phyloP scores from a whole-genome alignment of 2,888 invertebrate species.

The Pediacus dermestoides region DNA sequence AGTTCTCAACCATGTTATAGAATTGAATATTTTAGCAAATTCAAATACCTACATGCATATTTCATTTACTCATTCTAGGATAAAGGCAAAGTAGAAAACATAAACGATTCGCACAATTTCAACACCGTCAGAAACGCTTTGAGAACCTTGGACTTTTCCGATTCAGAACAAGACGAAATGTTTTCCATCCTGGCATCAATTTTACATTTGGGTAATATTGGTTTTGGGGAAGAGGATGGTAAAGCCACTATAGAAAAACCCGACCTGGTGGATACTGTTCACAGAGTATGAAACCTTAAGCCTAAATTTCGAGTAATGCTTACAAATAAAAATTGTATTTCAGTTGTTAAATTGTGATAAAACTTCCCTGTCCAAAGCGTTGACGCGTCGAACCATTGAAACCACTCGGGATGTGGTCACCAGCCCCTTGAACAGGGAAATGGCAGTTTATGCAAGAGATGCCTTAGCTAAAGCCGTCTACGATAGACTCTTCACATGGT shows the following conservation, averaged over 20 bases:
- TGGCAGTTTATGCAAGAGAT: conserved; percentile 82
- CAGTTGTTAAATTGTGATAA: conserved; percentile 73
- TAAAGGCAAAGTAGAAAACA: conserved; percentile 29
- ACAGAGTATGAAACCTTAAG: conserved; percentile 57
- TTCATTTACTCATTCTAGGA: too few species aligned
- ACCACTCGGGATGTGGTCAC: conserved; percentile 79
- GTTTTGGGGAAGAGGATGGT: conserved; percentile 71
- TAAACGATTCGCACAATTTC: conserved; percentile 68
- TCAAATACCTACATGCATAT: too few species aligned
- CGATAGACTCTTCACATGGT: conserved; percentile 87
- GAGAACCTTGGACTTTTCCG: conserved; percentile 71
- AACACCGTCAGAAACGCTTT: conserved; percentile 68
- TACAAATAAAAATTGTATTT: conserved; percentile 17
- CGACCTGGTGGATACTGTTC: conserved; percentile 62
- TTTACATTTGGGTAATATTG: conserved; percentile 82
- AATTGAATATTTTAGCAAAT: too few species aligned
- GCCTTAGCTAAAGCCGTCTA: conserved; percentile 90
- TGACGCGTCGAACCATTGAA: conserved; percentile 83
- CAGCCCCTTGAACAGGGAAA: conserved; percentile 75
- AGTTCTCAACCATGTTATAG: too few species aligned
- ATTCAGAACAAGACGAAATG: conserved; percentile 69
- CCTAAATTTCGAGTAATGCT: background rate
- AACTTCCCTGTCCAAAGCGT: conserved; percentile 63
- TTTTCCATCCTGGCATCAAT: conserved; percentile 81
- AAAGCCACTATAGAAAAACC: conserved; percentile 65